These are phyloP conservation scores for Phaenicophaeus curvirostris DNA, from an alignment of 2,797 vertebrate species.

Conservation along the genomic window DNA sequence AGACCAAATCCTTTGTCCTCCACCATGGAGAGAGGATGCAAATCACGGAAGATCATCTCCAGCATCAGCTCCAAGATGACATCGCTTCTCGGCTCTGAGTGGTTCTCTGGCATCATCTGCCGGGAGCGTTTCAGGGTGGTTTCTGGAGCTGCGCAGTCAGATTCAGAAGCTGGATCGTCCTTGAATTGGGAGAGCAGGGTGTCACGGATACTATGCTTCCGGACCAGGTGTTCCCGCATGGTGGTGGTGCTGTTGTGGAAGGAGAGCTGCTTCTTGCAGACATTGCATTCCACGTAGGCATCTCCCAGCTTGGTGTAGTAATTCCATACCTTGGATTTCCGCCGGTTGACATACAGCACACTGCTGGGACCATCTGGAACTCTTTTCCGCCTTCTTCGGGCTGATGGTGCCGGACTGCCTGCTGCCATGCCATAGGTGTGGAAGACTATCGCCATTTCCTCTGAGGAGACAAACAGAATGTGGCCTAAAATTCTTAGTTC, in stretches of 20 bases:
- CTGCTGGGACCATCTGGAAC: too few species aligned
- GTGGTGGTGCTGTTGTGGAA: constrained; percentile 78
- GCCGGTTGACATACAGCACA: constrained; percentile 46
- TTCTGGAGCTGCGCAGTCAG: constrained; percentile 63
- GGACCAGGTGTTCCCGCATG: constrained; percentile 76
- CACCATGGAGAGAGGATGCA: constrained; percentile 75
- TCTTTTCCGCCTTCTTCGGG: too few species aligned
- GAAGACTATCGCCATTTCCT: too few species aligned
- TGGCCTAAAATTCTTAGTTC: too few species aligned
- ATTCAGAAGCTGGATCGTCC: not conserved
- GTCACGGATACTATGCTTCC: constrained; percentile 74
- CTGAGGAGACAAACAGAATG: too few species aligned
- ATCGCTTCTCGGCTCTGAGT: constrained; percentile 32
- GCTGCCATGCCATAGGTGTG: too few species aligned
- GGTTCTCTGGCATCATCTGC: not conserved
- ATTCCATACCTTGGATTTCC: constrained; percentile 77
- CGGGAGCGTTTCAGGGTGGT: not conserved
- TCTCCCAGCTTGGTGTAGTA: constrained; percentile 77
- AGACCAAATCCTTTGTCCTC: constrained; percentile 75
- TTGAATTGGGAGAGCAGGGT: not conserved
- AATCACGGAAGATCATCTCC: constrained; percentile 75
- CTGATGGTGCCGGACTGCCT: too few species aligned
- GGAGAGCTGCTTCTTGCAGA: constrained; percentile 77
- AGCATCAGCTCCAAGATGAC: constrained; percentile 69
- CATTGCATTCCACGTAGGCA: constrained; percentile 75